Evolutionary conservation across 2,113 vertebrate genomes (phyloP).

Genomic region (Hylia prasina): DNA sequence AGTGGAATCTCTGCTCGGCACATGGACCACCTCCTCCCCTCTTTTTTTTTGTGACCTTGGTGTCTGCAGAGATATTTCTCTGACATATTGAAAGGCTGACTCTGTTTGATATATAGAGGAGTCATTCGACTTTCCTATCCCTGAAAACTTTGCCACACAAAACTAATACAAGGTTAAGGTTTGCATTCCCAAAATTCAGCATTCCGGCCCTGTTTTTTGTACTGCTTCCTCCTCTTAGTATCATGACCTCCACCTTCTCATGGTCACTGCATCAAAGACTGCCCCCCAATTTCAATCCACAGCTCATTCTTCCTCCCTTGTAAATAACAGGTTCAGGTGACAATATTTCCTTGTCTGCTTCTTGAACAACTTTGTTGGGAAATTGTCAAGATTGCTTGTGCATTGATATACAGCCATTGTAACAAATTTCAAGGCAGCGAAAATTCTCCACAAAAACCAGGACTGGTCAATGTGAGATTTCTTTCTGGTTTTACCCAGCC

Average conservation of each 20-base stretch:
- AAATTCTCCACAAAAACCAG: neutral
- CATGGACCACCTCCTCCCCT: neutral
- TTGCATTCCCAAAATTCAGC: neutral
- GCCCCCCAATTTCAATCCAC: neutral
- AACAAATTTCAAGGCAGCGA: neutral
- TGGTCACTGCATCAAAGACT: neutral
- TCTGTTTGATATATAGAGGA: neutral
- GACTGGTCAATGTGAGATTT: neutral
- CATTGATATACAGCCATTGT: fast-evolving
- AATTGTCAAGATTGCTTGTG: neutral
- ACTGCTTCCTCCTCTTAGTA: neutral
- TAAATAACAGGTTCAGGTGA: neutral
- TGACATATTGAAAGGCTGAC: neutral
- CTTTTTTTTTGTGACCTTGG: neutral
- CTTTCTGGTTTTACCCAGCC: neutral
- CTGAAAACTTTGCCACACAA: neutral
- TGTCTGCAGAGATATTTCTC: neutral
- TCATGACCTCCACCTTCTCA: neutral
- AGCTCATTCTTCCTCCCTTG: neutral
- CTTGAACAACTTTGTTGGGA: neutral
- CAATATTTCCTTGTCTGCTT: neutral
- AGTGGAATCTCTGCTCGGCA: fast-evolving
- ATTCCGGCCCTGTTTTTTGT: neutral
- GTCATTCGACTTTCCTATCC: too few species aligned
- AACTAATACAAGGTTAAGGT: neutral